These are phyloP conservation scores for Sinonovacula constricta DNA, from an alignment of 1,140 invertebrate species.

Conservation along the genomic window DNA sequence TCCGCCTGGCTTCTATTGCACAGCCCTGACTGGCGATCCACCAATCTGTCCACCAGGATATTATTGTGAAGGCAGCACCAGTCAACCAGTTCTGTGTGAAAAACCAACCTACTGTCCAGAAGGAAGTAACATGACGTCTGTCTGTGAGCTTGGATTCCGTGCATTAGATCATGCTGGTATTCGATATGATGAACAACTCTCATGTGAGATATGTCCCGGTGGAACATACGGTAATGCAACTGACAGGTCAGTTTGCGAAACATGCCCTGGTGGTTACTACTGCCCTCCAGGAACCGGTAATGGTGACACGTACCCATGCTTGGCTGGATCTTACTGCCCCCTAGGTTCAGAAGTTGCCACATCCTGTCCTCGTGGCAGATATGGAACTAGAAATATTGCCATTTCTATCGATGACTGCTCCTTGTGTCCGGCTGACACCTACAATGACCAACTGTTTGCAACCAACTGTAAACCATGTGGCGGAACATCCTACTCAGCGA, in stretches of 20 bases:
- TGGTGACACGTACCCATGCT: constrained; percentile 68
- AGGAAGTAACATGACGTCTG: constrained; percentile 69
- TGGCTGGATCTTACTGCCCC: constrained; percentile 73
- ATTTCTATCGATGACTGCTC: constrained; percentile 62
- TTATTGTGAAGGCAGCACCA: constrained; percentile 72
- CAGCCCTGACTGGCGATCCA: constrained; percentile 66
- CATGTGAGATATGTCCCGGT: constrained; percentile 71
- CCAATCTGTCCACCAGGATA: constrained; percentile 72
- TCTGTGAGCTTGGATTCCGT: constrained; percentile 69
- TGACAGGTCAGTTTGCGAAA: constrained; percentile 60
- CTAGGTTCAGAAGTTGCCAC: constrained; percentile 55
- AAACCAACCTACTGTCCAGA: constrained; percentile 74
- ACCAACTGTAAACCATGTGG: constrained; percentile 71
- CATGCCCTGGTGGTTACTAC: constrained; percentile 74
- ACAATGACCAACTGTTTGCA: constrained; percentile 65
- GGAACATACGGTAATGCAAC: constrained; percentile 74
- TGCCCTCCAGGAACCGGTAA: constrained; percentile 73
- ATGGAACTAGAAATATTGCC: constrained; percentile 60
- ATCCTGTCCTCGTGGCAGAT: constrained; percentile 69
- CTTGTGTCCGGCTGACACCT: constrained; percentile 64
- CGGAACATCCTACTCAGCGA: constrained; percentile 61
- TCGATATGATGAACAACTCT: constrained; percentile 55
- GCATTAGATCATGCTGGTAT: constrained; percentile 66
- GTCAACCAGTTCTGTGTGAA: constrained; percentile 63
- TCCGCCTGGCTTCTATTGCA: constrained; percentile 69